These are phyloP conservation scores for Propsilocerus akamusi DNA, from an alignment of 1,140 invertebrate genomes.

Conservation along the genomic window DNA sequence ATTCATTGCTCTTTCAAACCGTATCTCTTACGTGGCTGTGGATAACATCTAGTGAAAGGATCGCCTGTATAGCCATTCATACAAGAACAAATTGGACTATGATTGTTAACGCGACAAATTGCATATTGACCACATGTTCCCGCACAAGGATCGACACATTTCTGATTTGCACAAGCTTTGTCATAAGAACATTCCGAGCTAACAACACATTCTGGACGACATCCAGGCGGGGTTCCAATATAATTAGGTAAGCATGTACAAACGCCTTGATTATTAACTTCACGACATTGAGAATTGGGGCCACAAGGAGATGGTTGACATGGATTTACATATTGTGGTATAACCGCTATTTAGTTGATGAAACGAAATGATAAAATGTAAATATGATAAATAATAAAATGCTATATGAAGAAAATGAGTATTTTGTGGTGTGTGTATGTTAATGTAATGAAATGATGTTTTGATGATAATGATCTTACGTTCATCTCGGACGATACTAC, in stretches of 20 bases:
- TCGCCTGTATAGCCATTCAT: conserved; percentile 37
- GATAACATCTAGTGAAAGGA: conserved; percentile 38
- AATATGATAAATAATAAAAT: too few relatives aligned
- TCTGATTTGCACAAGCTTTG: conserved; percentile 41
- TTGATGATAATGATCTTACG: conserved; percentile 26
- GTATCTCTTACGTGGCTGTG: conserved; percentile 31
- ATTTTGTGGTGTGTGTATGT: neutral
- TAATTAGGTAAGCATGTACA: conserved; percentile 43
- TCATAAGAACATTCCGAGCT: conserved; percentile 43
- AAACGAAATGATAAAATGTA: too few relatives aligned
- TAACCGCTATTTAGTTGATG: too few relatives aligned
- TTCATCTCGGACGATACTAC: conserved; percentile 30
- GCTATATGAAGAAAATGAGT: neutral
- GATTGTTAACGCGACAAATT: conserved; percentile 42
- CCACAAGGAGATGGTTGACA: conserved; percentile 41
- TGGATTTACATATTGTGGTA: conserved; percentile 27
- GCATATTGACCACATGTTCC: conserved; percentile 44
- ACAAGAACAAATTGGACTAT: conserved; percentile 40
- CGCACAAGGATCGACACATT: conserved; percentile 44
- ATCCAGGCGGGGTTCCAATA: conserved; percentile 38
- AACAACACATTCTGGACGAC: conserved; percentile 39
- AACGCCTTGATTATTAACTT: conserved; percentile 32
- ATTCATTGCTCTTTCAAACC: too few relatives aligned
- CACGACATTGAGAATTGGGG: conserved; percentile 41
- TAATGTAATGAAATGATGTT: conserved; percentile 4